Evolutionary conservation across 2,888 invertebrate species (phyloP).

Genomic region (Mythimna ferrago): DNA sequence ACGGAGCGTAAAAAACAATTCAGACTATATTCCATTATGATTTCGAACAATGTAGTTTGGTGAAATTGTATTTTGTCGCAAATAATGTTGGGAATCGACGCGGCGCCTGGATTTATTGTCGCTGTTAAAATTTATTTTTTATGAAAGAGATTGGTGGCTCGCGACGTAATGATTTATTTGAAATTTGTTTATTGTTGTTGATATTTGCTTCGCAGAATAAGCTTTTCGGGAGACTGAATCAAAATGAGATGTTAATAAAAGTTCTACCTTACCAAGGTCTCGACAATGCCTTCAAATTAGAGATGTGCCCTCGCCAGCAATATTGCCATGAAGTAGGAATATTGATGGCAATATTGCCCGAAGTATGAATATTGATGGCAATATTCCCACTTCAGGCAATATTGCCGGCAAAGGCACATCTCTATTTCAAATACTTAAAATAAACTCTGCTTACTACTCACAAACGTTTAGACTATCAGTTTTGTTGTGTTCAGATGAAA

Average conservation of each 20-base stretch:
- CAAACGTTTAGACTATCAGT: too few relatives aligned
- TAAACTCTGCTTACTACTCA: too few relatives aligned
- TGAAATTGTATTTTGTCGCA: conserved; percentile 77
- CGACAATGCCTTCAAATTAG: background rate
- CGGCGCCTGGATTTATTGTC: conserved; percentile 65
- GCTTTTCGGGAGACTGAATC: background rate
- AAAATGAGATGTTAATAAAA: background rate
- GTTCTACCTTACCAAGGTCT: background rate
- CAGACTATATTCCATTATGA: conserved; percentile 82
- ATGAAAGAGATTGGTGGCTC: conserved; percentile 44
- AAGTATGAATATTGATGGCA: too few relatives aligned
- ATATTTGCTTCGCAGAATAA: conserved; percentile 6
- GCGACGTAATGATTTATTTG: conserved; percentile 54
- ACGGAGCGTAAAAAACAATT: conserved; percentile 83
- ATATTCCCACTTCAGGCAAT: too few relatives aligned
- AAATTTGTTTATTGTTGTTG: conserved; percentile 34
- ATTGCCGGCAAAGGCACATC: too few relatives aligned
- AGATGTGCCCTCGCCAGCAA: too few relatives aligned
- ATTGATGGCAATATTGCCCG: too few relatives aligned
- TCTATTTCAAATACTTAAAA: background rate
- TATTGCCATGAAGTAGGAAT: too few relatives aligned
- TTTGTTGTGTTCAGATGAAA: too few relatives aligned
- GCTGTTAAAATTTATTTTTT: conserved; percentile 54
- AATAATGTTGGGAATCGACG: conserved; percentile 73
- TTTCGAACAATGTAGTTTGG: conserved; percentile 80